A percentile compares a stretch with the other conserved stretches of the same genome.
Conservation (phyloP, 1,140 invertebrate species). For the Myzus persicae region DNA sequence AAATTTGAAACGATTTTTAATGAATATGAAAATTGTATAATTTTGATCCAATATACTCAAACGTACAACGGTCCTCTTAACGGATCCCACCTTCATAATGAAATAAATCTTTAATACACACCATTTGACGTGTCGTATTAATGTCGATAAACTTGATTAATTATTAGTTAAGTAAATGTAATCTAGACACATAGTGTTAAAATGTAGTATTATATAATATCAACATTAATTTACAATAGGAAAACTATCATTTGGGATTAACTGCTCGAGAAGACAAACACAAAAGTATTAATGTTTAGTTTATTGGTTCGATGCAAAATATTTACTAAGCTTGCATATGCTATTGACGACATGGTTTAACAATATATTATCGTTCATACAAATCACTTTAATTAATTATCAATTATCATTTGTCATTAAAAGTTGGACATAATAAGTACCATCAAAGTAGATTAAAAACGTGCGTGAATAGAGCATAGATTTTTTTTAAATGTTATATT, state of each 20-base stretch:
- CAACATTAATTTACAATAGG: background rate
- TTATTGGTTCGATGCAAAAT: background rate
- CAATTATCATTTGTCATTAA: constrained; percentile 5
- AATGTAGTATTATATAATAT: background rate
- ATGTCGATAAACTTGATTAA: constrained; percentile 17
- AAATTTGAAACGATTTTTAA: background rate
- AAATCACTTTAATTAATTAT: constrained; percentile 7
- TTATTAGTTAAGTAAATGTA: background rate
- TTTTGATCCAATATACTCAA: background rate
- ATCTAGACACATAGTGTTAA: background rate
- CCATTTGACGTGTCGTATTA: background rate
- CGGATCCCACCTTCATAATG: background rate
- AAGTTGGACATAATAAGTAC: background rate
- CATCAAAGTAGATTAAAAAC: background rate
- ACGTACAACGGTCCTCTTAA: background rate
- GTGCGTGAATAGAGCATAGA: background rate
- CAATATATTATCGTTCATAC: background rate
- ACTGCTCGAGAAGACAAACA: background rate
- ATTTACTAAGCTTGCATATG: background rate
- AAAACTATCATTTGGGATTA: background rate
- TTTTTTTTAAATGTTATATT: background rate
- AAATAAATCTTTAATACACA: background rate
- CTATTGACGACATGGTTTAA: background rate
- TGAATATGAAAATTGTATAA: background rate
- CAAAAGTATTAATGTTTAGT: constrained; percentile 5